Percentiles rank a stretch among this genome's conserved stretches.
These are phyloP conservation scores for Carduelis carduelis DNA, from an alignment of 2,797 vertebrate species.

Conservation along the genomic window DNA sequence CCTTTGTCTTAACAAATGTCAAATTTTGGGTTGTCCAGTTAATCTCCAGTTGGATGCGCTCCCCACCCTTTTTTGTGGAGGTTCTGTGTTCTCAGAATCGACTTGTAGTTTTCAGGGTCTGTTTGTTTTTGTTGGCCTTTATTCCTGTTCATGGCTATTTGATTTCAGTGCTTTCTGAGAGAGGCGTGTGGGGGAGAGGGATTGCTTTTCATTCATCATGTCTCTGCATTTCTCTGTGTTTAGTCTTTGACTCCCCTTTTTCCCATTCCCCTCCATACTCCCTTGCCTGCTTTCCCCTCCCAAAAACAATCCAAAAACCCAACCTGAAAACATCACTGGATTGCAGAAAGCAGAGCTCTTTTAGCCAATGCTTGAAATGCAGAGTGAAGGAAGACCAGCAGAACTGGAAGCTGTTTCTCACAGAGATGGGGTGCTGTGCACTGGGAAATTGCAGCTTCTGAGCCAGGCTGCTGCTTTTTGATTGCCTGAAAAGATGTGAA, in stretches of 20 bases:
- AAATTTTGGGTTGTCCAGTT: neutral
- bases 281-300: neutral
- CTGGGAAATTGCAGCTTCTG: neutral
- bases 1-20: neutral
- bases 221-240: neutral
- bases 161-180: constrained; percentile 2
- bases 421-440: neutral
- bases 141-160: neutral
- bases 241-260: neutral
- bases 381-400: neutral
- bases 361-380: neutral
- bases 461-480: neutral
- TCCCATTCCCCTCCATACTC: neutral
- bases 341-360: neutral
- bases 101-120: constrained; percentile 5
- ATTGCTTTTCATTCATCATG: neutral
- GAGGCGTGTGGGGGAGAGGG: neutral
- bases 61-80: neutral
- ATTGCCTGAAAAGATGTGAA: neutral
- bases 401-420: neutral
- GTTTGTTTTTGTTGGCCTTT: constrained; percentile 27
- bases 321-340: neutral
- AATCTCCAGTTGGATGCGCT: neutral
- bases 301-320: neutral
- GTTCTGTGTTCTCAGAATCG: neutral